Conservation (phyloP, 2,797 vertebrate species). For the Cynopterus sphinx region DNA sequence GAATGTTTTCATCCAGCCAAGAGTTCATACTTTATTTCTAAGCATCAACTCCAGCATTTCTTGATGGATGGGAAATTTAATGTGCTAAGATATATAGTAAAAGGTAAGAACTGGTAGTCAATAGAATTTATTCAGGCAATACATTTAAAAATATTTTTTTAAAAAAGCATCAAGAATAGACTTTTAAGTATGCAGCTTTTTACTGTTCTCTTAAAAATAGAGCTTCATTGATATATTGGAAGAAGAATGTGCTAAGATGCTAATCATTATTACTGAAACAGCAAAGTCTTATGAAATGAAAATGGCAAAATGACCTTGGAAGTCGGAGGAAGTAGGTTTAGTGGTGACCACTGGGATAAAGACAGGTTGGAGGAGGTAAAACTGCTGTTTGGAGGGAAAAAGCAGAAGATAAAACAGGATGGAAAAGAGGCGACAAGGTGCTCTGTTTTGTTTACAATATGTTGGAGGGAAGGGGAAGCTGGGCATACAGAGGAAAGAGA, state of each 20-base stretch:
- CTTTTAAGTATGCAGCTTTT: background rate
- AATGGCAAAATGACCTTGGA: slow-evolving; percentile 8
- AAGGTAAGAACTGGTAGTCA: slow-evolving; percentile 53
- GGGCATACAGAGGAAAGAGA: background rate
- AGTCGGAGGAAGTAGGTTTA: background rate
- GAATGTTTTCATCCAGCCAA: slow-evolving; percentile 72
- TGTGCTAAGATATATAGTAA: slow-evolving; percentile 59
- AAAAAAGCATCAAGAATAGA: background rate
- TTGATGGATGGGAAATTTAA: slow-evolving; percentile 68
- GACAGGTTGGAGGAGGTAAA: background rate
- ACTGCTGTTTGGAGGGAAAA: background rate
- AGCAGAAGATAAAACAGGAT: background rate
- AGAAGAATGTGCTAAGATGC: background rate
- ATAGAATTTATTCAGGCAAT: slow-evolving; percentile 46
- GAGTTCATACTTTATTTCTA: slow-evolving; percentile 65
- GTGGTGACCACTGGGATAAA: background rate
- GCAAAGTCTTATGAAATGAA: background rate
- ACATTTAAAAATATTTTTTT: background rate
- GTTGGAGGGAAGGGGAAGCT: background rate
- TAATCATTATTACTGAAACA: slow-evolving; percentile 6
- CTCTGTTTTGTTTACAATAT: background rate
- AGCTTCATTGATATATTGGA: background rate
- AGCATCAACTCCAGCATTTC: slow-evolving; percentile 62
- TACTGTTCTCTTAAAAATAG: background rate
- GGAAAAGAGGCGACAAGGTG: background rate